Percentiles rank a stretch among this genome's conserved stretches.
These are phyloP conservation scores for Etheostoma nigrum DNA, from an alignment of 2,797 vertebrate species.

Conservation along the genomic window DNA sequence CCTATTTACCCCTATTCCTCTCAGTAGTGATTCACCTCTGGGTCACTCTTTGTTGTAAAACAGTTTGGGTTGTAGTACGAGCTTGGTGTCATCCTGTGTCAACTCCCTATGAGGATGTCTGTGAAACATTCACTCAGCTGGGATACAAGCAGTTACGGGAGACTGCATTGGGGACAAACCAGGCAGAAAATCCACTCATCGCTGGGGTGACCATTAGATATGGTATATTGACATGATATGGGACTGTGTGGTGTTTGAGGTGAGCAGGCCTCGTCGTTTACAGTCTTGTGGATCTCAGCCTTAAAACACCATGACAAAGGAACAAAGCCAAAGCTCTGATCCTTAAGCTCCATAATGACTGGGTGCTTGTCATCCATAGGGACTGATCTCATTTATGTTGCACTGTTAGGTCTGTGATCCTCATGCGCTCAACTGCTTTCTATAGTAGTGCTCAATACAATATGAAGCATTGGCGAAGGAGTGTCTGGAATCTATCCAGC, in stretches of 20 bases:
- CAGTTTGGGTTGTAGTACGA: conserved; percentile 47
- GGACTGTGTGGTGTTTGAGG: conserved; percentile 55
- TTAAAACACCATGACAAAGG: conserved; percentile 66
- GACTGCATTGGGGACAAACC: conserved; percentile 76
- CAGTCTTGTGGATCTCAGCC: conserved; percentile 64
- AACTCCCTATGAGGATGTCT: conserved; percentile 58
- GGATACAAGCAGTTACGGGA: conserved; percentile 64
- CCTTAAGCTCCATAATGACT: conserved; percentile 65
- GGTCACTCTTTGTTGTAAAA: conserved; percentile 54
- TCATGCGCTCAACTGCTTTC: conserved; percentile 19
- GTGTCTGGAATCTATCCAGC: conserved; percentile 61
- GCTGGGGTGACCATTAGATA: conserved; percentile 72
- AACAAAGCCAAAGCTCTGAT: conserved; percentile 69
- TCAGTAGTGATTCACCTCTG: conserved; percentile 53
- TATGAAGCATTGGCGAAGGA: conserved; percentile 59
- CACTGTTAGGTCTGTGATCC: conserved; percentile 49
- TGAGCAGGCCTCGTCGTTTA: conserved; percentile 56
- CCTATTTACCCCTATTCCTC: conserved; percentile 45
- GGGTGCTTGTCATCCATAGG: conserved; percentile 63
- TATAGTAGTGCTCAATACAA: conserved; percentile 45
- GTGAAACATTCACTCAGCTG: conserved; percentile 77
- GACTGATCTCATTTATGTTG: conserved; percentile 66
- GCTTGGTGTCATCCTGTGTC: conserved; percentile 56
- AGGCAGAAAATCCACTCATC: conserved; percentile 84
- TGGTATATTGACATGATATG: conserved; percentile 62